Evolutionary conservation across 2,797 vertebrate species (phyloP).

Genomic region (Parauchenoglanis punctatus): DNA sequence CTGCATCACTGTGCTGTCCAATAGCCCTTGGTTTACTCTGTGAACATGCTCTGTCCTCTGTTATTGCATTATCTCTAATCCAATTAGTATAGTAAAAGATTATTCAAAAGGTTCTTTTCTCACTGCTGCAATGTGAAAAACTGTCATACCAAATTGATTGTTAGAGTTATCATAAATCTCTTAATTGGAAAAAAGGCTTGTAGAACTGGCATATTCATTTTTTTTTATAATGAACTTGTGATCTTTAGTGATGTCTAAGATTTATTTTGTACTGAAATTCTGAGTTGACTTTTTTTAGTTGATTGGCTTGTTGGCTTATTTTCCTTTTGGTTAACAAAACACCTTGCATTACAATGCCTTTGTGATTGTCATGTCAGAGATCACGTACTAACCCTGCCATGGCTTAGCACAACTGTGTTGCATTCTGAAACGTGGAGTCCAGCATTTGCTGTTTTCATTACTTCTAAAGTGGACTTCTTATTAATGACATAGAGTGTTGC

Average conservation of each 20-base stretch:
- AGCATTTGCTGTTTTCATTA: not conserved
- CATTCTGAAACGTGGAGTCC: not conserved
- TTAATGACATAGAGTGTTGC: not conserved
- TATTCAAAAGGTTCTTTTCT: not conserved
- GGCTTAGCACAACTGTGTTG: not conserved
- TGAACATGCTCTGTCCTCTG: not conserved
- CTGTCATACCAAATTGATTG: not conserved
- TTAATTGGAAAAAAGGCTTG: not conserved
- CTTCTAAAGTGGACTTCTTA: not conserved
- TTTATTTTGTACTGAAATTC: not conserved
- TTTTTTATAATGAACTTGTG: not conserved
- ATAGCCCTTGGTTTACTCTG: not conserved
- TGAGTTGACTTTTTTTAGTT: not conserved
- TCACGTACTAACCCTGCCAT: not conserved
- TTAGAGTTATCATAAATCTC: not conserved
- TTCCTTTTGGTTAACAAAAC: not conserved
- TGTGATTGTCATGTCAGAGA: not conserved
- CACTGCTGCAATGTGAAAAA: not conserved
- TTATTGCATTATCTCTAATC: conserved; percentile 1
- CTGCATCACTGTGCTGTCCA: not conserved
- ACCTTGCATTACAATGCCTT: not conserved
- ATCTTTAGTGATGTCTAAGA: not conserved
- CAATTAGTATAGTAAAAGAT: not conserved
- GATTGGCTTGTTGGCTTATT: not conserved
- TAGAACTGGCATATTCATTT: not conserved